Percentiles rank a stretch among this genome's conserved stretches.
These are phyloP conservation scores for Rotaria macrura DNA, from an alignment of 2,888 invertebrate genomes.

Conservation along the genomic window DNA sequence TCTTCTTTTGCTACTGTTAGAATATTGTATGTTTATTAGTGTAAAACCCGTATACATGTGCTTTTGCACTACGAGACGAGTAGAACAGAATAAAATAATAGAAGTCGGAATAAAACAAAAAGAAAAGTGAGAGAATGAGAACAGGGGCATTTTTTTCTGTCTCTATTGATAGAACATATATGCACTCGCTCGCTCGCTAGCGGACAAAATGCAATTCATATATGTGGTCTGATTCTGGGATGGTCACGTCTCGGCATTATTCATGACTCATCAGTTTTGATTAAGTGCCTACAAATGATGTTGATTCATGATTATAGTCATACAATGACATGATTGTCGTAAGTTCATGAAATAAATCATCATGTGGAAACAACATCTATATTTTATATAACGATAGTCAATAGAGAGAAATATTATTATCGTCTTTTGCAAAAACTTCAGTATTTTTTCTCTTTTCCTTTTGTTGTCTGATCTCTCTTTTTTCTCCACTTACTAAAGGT, in stretches of 20 bases:
- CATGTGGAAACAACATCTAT: background rate
- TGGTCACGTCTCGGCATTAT: background rate
- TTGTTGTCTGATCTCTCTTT: background rate
- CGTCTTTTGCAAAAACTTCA: background rate
- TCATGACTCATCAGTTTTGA: background rate
- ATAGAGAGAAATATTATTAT: background rate
- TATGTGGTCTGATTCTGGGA: constrained; percentile 8
- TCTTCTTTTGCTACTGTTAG: background rate
- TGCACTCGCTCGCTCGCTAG: background rate
- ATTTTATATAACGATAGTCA: background rate
- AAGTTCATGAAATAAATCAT: background rate
- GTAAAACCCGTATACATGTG: background rate
- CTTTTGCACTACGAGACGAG: background rate
- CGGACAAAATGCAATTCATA: background rate
- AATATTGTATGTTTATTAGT: background rate
- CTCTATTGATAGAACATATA: background rate
- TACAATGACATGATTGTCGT: too few relatives aligned
- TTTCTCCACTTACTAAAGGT: background rate
- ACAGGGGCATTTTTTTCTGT: background rate
- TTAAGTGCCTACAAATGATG: too few relatives aligned
- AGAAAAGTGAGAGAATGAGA: background rate
- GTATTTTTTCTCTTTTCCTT: background rate
- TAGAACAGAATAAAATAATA: background rate
- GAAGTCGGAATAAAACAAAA: background rate
- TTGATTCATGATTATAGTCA: too few relatives aligned